A percentile compares a stretch with the other conserved stretches of the same genome.
These are phyloP conservation scores for Gastrophryne carolinensis DNA, from an alignment of 2,797 vertebrate species.

Conservation along the genomic window DNA sequence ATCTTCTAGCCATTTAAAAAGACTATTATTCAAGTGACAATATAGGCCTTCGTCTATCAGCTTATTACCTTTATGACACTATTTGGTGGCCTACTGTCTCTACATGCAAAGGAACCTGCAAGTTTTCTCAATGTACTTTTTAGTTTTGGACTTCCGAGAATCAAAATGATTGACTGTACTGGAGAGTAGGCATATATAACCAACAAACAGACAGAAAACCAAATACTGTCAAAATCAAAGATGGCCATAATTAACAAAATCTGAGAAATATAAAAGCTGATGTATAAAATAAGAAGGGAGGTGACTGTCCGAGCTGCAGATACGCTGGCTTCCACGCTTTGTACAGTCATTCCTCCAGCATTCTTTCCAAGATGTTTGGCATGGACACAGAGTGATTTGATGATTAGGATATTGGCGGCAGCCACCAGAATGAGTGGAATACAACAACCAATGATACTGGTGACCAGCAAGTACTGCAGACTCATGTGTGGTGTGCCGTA, in stretches of 20 bases:
- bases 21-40: too few species aligned
- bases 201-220: conserved; percentile 38
- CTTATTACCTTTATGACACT: neutral
- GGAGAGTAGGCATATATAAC: conserved; percentile 39
- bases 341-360: conserved; percentile 22
- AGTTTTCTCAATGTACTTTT: conserved; percentile 13
- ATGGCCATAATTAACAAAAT: conserved; percentile 37
- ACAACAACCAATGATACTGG: conserved; percentile 40
- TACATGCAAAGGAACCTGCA: neutral
- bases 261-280: conserved; percentile 41
- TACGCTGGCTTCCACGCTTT: conserved; percentile 37
- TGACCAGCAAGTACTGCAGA: conserved; percentile 35
- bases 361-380: conserved; percentile 35
- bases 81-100: neutral
- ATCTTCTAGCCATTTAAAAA: too few species aligned
- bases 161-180: conserved; percentile 35
- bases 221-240: conserved; percentile 27
- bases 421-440: conserved; percentile 30
- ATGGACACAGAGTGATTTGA: conserved; percentile 32
- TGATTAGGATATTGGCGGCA: conserved; percentile 26
- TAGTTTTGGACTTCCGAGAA: conserved; percentile 37
- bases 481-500: conserved; percentile 22
- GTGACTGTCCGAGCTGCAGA: conserved; percentile 31
- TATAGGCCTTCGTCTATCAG: neutral
- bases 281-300: conserved; percentile 32